Evolutionary conservation across 2,797 vertebrate genomes (phyloP).

Genomic region (Xenops minutus): DNA sequence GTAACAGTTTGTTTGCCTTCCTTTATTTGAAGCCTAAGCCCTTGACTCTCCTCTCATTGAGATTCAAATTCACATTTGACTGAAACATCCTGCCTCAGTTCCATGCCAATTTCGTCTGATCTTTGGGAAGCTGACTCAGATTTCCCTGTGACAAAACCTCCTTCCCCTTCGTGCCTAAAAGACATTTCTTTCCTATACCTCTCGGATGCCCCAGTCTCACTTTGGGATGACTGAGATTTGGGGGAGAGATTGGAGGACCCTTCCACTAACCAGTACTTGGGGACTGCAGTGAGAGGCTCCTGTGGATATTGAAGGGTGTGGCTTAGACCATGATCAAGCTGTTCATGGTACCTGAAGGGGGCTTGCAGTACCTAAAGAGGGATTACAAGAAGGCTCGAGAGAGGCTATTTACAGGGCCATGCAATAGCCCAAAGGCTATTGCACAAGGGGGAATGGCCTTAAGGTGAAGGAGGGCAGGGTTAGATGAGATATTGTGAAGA

Average conservation of each 20-base stretch:
- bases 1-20: neutral
- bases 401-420: neutral
- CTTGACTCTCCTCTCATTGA: neutral
- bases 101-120: neutral
- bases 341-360: neutral
- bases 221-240: neutral
- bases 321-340: no score
- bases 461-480: neutral
- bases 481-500: neutral
- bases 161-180: neutral
- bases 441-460: neutral
- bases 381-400: no score
- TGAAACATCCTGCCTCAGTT: neutral
- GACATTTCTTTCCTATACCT: neutral
- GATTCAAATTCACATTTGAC: neutral
- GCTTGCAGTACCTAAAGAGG: neutral
- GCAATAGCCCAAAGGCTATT: no score
- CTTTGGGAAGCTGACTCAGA: neutral
- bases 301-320: no score
- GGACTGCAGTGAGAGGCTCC: neutral
- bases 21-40: neutral
- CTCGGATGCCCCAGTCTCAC: rapidly evolving
- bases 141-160: neutral
- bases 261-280: rapidly evolving
- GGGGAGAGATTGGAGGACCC: neutral